Base-by-base conservation (phyloP, 2,797 vertebrate genomes). In the Sebastes cheni region DNA sequence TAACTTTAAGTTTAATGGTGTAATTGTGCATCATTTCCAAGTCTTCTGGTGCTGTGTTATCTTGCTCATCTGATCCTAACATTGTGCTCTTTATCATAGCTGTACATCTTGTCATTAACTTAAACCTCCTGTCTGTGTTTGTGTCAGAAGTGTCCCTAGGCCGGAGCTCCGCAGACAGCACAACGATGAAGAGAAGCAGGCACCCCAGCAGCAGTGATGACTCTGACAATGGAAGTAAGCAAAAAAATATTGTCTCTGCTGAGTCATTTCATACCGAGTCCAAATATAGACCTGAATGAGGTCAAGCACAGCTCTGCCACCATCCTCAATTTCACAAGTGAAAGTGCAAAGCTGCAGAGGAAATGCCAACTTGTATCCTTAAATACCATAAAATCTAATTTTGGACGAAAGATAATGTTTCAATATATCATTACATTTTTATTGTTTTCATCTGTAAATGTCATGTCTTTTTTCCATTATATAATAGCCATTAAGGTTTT, bases 161-260 rank as follows among this genome's bases (percentile, higher is more conserved):
- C 22, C 42, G 22, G 81, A 83, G 86, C 82, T 62, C 81, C 29
- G 61, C 83, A 79, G 70, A 86, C 82, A 34, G 93, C 36, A 92
- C 95, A 87, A 96, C 88, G 91, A 99, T 99, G 98, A 99, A 99
- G 97, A 97, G 98, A 86, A 96, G 90, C 88, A 96, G 97, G 79
- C 96, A 97, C 91, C 96, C 96, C 75, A 99, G 98, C 96, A 98
- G 97, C 96, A 99, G 98, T 12, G 98, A 99, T 39, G 98, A 99
- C 93, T 99, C 98, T 6, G 98, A 99, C 94, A 97, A 99, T 96
- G 98, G 95, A 96, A 99, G 98, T 99, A 96, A 99, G 98, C 91
- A 74, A 82, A 29, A 88, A 62, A 36, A 36, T 54, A 6, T 84
- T 67, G 60, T 72, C 70, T 66, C 56, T 83, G 79, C 87, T 85